Conservation (phyloP, 2,888 invertebrate species). For the Rutpela maculata region DNA sequence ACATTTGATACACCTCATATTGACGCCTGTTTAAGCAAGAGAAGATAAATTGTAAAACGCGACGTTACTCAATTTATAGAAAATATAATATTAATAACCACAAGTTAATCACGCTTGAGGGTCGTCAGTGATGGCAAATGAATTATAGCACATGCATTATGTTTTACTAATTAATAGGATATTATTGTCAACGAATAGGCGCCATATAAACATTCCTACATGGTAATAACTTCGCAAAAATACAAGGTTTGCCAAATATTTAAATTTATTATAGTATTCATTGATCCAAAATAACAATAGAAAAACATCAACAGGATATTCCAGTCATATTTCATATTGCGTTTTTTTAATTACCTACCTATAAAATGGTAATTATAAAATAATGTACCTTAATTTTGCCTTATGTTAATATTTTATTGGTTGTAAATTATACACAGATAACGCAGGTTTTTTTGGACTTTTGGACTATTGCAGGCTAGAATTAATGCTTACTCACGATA, state of each 20-base stretch:
- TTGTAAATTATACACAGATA: neutral
- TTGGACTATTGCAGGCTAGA: neutral
- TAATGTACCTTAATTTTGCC: neutral
- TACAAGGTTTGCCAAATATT: constrained; percentile 24
- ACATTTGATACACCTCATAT: neutral
- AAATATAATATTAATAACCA: neutral
- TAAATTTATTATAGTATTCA: constrained; percentile 1
- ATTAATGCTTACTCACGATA: neutral
- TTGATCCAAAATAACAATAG: constrained; percentile 9
- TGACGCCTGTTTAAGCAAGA: neutral
- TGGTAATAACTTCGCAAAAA: constrained; percentile 4
- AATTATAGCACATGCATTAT: neutral
- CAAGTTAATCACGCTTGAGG: neutral
- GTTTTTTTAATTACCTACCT: neutral
- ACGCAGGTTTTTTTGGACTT: neutral
- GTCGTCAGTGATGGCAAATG: neutral
- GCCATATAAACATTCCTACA: constrained; percentile 6
- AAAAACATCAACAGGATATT: constrained; percentile 11
- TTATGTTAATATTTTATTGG: neutral
- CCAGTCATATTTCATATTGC: neutral
- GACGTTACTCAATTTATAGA: neutral
- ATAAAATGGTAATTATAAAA: neutral
- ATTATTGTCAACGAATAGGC: neutral
- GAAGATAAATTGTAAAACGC: neutral
- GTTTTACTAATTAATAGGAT: neutral